Evolutionary conservation across 2,888 invertebrate genomes (phyloP).

Genomic region (Cheilosia variabilis): DNA sequence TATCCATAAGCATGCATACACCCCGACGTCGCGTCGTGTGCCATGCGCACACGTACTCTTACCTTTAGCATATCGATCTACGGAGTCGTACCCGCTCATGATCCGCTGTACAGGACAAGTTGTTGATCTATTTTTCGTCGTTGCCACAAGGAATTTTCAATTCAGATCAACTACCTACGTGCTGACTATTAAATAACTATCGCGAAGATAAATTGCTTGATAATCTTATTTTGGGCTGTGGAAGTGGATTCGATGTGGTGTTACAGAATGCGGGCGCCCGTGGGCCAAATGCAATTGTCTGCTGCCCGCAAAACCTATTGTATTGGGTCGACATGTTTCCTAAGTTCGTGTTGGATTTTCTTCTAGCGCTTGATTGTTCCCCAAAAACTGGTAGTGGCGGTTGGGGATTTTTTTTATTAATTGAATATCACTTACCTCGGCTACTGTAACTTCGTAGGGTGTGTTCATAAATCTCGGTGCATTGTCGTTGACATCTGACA

Average conservation of each 20-base stretch:
- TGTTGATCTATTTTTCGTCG: constrained; percentile 70
- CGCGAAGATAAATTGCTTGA: constrained; percentile 72
- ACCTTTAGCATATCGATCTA: constrained; percentile 38
- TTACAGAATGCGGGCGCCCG: constrained; percentile 70
- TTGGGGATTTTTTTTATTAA: constrained; percentile 39
- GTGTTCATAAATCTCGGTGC: constrained; percentile 92
- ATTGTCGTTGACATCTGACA: constrained; percentile 96
- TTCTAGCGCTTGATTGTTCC: constrained; percentile 43
- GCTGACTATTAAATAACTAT: constrained; percentile 75
- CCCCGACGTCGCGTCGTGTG: constrained; percentile 35
- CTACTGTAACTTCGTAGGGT: constrained; percentile 92
- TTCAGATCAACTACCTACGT: constrained; percentile 74
- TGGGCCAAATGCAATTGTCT: constrained; percentile 67
- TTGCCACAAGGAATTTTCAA: constrained; percentile 72
- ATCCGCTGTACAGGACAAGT: constrained; percentile 59
- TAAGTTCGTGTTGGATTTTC: constrained; percentile 5
- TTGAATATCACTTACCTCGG: constrained; percentile 88
- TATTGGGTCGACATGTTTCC: constrained; percentile 63
- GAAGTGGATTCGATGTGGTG: constrained; percentile 22
- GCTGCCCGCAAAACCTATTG: constrained; percentile 36
- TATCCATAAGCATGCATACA: constrained; percentile 6
- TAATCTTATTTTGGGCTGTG: constrained; percentile 66
- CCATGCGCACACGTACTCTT: constrained; percentile 31
- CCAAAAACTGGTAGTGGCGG: constrained; percentile 10
- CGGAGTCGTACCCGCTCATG: constrained; percentile 36